A percentile compares a stretch with the other conserved stretches of the same genome.
phyloP scores from a whole-genome alignment of 1,140 invertebrate species.

The Teleogryllus occipitalis region DNA sequence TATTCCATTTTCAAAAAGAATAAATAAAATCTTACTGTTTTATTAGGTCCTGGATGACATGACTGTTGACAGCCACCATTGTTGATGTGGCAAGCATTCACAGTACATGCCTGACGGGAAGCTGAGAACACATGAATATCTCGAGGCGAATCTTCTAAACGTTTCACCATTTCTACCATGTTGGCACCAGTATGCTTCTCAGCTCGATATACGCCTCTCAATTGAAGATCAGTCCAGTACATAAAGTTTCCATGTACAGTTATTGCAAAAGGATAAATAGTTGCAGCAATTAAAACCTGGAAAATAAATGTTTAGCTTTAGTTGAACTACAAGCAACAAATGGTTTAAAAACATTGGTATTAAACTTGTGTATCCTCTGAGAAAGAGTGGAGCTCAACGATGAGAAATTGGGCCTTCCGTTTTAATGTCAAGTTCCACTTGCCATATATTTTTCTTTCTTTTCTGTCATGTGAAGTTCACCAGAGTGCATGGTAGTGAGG shows the following conservation, averaged over 20 bases:
- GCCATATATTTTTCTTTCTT: too few species aligned
- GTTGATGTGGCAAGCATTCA: constrained; percentile 79
- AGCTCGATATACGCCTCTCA: constrained; percentile 88
- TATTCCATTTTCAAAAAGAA: constrained; percentile 46
- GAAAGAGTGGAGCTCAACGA: too few species aligned
- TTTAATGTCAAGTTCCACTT: too few species aligned
- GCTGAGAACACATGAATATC: constrained; percentile 85
- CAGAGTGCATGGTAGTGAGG: too few species aligned
- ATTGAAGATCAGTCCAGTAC: constrained; percentile 95
- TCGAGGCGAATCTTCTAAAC: constrained; percentile 80
- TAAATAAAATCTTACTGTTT: constrained; percentile 40
- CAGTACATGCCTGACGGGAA: constrained; percentile 67
- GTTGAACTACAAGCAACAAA: too few species aligned
- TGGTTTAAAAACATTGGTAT: too few species aligned
- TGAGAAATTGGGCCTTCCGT: too few species aligned
- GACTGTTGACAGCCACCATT: constrained; percentile 95
- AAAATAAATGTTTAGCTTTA: neutral
- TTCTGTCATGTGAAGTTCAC: too few species aligned
- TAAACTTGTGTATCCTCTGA: too few species aligned
- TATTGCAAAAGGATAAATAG: constrained; percentile 94
- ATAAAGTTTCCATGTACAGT: constrained; percentile 87
- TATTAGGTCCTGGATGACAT: constrained; percentile 81
- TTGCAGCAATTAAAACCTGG: constrained; percentile 73
- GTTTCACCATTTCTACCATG: constrained; percentile 87
- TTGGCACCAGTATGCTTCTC: constrained; percentile 95